phyloP scores from a whole-genome alignment of 2,113 vertebrate species.

The Gasterosteus nipponicus region DNA sequence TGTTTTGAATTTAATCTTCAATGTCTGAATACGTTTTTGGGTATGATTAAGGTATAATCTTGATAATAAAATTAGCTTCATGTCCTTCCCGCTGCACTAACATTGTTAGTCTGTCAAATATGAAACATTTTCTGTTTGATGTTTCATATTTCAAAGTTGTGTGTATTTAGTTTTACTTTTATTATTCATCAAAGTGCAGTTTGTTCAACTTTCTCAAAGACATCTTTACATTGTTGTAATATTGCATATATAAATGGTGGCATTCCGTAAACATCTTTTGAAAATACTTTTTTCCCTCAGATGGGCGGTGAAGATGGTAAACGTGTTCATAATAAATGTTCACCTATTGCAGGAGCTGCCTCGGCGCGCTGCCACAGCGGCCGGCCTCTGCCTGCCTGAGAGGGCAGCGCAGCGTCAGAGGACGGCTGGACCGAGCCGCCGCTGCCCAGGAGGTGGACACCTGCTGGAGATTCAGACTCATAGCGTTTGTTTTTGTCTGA shows the following conservation, averaged over 20 bases:
- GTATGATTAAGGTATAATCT: not conserved
- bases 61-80: not conserved
- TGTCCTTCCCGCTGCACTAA: not conserved
- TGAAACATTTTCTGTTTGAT: not conserved
- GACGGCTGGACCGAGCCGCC: not conserved
- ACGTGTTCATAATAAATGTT: not conserved
- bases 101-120: not conserved
- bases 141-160: no score
- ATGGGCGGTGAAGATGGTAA: not conserved
- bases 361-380: constrained; percentile 62
- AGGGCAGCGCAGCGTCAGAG: not conserved
- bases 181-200: not conserved
- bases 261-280: not conserved
- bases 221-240: not conserved
- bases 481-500: not conserved
- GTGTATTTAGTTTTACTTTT: not conserved
- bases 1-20: not conserved
- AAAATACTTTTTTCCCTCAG: not conserved
- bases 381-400: constrained; percentile 2
- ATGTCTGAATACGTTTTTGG: no score
- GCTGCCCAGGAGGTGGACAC: constrained; percentile 28
- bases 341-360: constrained; percentile 50
- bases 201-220: not conserved
- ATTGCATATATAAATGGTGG: not conserved
- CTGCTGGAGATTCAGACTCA: constrained; percentile 37